Evolutionary conservation across 2,888 invertebrate genomes (phyloP).

Genomic region (Mythimna pallens): DNA sequence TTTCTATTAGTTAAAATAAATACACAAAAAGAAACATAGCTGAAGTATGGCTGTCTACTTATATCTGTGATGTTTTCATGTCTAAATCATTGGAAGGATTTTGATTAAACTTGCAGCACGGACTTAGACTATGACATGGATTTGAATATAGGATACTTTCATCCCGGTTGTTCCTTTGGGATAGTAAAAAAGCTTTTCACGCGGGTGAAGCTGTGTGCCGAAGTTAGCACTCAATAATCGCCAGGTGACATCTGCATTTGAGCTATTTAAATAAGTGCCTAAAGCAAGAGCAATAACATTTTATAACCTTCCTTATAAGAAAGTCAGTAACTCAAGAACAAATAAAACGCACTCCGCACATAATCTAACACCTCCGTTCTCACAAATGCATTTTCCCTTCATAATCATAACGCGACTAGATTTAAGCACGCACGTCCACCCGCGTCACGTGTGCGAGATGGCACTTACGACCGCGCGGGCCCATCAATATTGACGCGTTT

Average conservation of each 20-base stretch:
- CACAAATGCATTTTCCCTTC: slow-evolving; percentile 60
- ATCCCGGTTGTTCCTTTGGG: too few species aligned
- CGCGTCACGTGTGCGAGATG: slow-evolving; percentile 57
- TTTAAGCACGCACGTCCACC: slow-evolving; percentile 37
- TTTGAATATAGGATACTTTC: too few species aligned
- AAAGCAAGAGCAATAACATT: not conserved
- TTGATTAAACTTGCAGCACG: too few species aligned
- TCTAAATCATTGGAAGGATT: too few species aligned
- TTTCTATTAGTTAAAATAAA: too few species aligned
- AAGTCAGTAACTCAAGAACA: slow-evolving; percentile 35
- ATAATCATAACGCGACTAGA: slow-evolving; percentile 52
- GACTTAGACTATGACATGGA: too few species aligned
- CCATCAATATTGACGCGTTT: slow-evolving; percentile 34
- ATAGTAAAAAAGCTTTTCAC: too few species aligned
- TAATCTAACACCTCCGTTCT: slow-evolving; percentile 40
- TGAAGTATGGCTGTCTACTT: too few species aligned
- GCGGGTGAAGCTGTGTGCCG: not conserved
- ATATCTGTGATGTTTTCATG: too few species aligned
- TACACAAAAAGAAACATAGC: too few species aligned
- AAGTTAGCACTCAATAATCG: not conserved
- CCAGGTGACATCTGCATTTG: not conserved
- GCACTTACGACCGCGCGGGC: slow-evolving; percentile 45
- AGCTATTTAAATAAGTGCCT: slow-evolving; percentile 3
- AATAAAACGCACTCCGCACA: slow-evolving; percentile 49
- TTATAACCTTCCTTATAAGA: not conserved